Base-by-base conservation (phyloP, 2,113 vertebrate genomes). In the Hystrix brachyura region DNA sequence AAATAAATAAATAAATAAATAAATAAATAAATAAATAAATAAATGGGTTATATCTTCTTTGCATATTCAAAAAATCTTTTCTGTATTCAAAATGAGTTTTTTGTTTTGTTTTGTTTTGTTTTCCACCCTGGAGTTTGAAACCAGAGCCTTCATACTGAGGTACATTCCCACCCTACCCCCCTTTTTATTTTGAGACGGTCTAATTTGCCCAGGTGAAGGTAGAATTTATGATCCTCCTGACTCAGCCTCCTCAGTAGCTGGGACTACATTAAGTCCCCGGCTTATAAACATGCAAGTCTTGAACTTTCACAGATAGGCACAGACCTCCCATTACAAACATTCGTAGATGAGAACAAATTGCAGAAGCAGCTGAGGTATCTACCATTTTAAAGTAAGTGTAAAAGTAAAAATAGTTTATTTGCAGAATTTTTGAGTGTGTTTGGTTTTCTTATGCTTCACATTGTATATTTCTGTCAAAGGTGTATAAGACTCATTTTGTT, bases 1-100 rank as follows among this genome's bases (percentile, higher is more conserved):
- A 38, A 38, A 38, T 38, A 38, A 38, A 38, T 38, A 53, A 79
- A 67, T 65, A 38, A 38, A 38, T 38, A 38, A 38, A 38, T 38
- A 38, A 38, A 38, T 38, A 38, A 38, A 38, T 38, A 38, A 38
- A 38, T 38, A 38, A 38, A 38, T 38, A 53, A 79, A 67, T 65
- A 83, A 83, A 57, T 87, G 5, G 34, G 72, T 84, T 92, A 17
- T 55, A 86, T 53, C 6, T 43, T 72, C 21, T 72, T 53, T 72
- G 53, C 4, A 12, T 72, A 69, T 89, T 43, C 67, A 72, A 59
- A 96, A 94, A 88, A 79, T 65, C 34, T 94, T 80, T n/a, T 90
- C 32, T 79, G 51, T 34, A 55, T 79, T 79, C 51, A 76, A 76
- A 23, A 46, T 48, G 23, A 76, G 23, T 48, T 76, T 3, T 48